Percentiles rank a stretch among this genome's conserved stretches.
These are phyloP conservation scores for Gastrophysa polygoni DNA, from an alignment of 2,888 invertebrate genomes.

Conservation along the genomic window DNA sequence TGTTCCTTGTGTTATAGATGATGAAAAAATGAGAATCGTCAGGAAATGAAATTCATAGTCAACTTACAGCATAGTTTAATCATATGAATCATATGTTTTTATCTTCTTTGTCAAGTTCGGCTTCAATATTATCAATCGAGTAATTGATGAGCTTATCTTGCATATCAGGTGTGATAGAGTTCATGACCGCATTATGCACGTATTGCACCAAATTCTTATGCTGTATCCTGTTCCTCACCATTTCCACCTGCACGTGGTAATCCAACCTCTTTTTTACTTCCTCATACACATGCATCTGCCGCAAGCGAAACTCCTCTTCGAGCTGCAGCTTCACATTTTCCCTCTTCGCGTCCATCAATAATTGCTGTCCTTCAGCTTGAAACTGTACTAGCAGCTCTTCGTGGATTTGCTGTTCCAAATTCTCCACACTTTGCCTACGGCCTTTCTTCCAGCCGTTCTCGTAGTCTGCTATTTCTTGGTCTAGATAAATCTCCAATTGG, in stretches of 20 bases:
- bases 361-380: constrained; percentile 58
- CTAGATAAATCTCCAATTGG: constrained; percentile 66
- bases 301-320: constrained; percentile 84
- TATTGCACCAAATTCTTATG: constrained; percentile 95
- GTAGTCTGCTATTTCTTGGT: constrained; percentile 72
- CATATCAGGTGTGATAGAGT: constrained; percentile 44
- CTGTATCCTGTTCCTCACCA: constrained; percentile 78
- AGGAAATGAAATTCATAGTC: background rate
- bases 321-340: constrained; percentile 92
- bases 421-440: constrained; percentile 55
- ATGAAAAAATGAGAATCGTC: too few species aligned
- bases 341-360: constrained; percentile 82
- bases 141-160: constrained; percentile 37
- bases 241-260: constrained; percentile 86
- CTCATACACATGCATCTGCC: constrained; percentile 64
- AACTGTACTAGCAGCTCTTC: constrained; percentile 75
- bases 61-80: background rate
- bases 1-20: too few species aligned
- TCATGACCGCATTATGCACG: constrained; percentile 62
- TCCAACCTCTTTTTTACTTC: constrained; percentile 83
- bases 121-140: constrained; percentile 38
- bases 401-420: constrained; percentile 64
- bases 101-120: constrained; percentile 27
- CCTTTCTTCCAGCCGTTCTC: constrained; percentile 56
- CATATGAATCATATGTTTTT: constrained; percentile 13